Evolutionary conservation across 2,113 vertebrate genomes (phyloP).

Genomic region (Etia nguti): DNA sequence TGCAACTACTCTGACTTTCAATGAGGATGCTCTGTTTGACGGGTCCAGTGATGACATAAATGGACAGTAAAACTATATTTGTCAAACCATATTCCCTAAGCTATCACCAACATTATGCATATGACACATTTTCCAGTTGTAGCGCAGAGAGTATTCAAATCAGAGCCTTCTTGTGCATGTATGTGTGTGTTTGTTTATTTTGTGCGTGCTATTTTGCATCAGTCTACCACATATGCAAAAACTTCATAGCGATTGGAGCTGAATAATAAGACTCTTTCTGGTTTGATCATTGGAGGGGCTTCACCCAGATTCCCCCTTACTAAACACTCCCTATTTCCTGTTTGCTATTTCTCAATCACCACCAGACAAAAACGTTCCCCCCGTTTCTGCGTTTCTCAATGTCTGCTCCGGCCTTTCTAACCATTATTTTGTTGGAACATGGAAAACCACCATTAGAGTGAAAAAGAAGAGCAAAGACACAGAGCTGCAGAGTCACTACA

Average conservation of each 20-base stretch:
- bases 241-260: background rate
- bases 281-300: background rate
- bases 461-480: background rate
- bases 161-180: background rate
- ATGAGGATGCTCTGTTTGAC: conserved; percentile 1
- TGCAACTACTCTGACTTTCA: background rate
- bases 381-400: background rate
- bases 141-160: conserved; percentile 37
- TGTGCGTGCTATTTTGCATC: conserved; percentile 25
- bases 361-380: background rate
- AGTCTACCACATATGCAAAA: background rate
- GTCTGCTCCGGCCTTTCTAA: background rate
- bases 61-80: background rate
- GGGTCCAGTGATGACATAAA: conserved; percentile 15
- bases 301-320: background rate
- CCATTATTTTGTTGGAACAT: background rate
- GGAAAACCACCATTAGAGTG: background rate
- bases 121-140: conserved; percentile 49
- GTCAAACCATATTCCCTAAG: conserved; percentile 4
- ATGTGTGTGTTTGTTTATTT: background rate
- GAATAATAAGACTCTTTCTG: background rate
- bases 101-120: conserved; percentile 13
- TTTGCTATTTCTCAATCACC: background rate
- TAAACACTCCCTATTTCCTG: background rate
- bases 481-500: background rate